Evolutionary conservation across 2,888 invertebrate genomes (phyloP).

Genomic region (Drosophila infuscata): DNA sequence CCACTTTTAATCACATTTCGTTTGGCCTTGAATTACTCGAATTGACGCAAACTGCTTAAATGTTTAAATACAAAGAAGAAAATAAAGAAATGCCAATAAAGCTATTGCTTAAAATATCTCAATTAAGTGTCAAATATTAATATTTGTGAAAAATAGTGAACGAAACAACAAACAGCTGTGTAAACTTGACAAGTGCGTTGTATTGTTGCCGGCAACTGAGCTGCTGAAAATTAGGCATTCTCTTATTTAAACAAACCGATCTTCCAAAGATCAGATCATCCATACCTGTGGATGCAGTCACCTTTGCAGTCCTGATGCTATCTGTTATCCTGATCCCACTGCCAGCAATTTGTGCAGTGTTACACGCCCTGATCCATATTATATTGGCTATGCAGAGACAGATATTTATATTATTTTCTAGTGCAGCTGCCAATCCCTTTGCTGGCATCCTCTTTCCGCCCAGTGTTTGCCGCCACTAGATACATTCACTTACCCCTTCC

Average conservation of each 20-base stretch:
- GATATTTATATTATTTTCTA: neutral
- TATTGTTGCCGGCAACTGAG: neutral
- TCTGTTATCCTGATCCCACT: constrained; percentile 4
- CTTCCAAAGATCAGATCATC: neutral
- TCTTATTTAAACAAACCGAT: neutral
- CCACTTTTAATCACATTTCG: neutral
- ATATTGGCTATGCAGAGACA: neutral
- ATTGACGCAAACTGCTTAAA: neutral
- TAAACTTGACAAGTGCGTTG: neutral
- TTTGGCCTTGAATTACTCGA: neutral
- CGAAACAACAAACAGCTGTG: neutral
- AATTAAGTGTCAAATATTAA: neutral
- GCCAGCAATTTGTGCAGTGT: constrained; percentile 25
- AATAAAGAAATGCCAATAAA: neutral
- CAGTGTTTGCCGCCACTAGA: constrained; percentile 1
- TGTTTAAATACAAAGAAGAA: neutral
- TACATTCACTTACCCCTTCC: neutral
- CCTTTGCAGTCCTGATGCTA: neutral
- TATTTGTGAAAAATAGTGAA: neutral
- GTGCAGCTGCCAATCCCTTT: constrained; percentile 28
- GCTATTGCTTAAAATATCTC: neutral
- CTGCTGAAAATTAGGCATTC: neutral
- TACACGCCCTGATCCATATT: constrained; percentile 3
- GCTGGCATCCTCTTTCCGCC: constrained; percentile 36
- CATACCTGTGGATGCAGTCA: neutral